A percentile compares a stretch with the other conserved stretches of the same genome.
Evolutionary conservation across 2,113 vertebrate genomes (phyloP).

Genomic region (Pan troglodytes): NHGRI_mPanTro3-v2.1_pri NC_072411.2:81883501-81884000

Average conservation of each 20-base stretch:
- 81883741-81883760: neutral
- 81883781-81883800: neutral
- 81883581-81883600: too few species aligned
- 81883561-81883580: too few species aligned
- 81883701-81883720: neutral
- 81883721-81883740: neutral
- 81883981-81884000: neutral
- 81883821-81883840: neutral
- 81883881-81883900: neutral
- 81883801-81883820: neutral
- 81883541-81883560: too few species aligned
- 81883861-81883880: neutral
- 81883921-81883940: neutral
- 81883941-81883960: neutral
- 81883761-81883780: neutral
- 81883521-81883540: too few species aligned
- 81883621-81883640: too few species aligned
- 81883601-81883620: too few species aligned
- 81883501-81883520: too few species aligned
- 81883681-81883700: neutral
- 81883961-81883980: constrained; percentile 2
- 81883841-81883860: neutral
- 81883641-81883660: too few species aligned
- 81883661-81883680: too few species aligned
- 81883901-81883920: neutral